phyloP scores from a whole-genome alignment of 1,140 invertebrate species.

The Atta texana region DNA sequence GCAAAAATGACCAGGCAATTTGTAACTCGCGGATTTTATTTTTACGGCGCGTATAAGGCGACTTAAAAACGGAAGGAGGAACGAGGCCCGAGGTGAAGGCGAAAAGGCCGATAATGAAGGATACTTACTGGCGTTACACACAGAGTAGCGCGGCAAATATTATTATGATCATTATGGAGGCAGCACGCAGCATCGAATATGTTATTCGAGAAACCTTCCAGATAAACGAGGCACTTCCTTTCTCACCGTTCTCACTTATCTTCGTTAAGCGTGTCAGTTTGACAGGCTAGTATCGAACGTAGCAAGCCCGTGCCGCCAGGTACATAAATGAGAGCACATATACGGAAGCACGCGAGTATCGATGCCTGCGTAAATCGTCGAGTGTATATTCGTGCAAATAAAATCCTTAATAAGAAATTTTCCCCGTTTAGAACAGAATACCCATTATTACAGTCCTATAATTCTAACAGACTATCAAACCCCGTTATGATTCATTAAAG shows the following conservation, averaged over 20 bases:
- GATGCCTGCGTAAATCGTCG: constrained; percentile 15
- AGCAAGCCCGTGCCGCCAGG: constrained; percentile 45
- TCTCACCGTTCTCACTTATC: constrained; percentile 63
- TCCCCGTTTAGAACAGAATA: neutral
- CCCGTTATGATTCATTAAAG: neutral
- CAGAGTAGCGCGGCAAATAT: constrained; percentile 58
- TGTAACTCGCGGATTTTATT: constrained; percentile 37
- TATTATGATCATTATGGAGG: constrained; percentile 62
- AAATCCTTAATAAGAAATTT: constrained; percentile 17
- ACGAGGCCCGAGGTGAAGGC: constrained; percentile 60
- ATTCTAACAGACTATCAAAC: constrained; percentile 9
- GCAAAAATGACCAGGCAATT: constrained; percentile 28
- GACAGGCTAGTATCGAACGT: constrained; percentile 61
- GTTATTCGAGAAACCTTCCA: constrained; percentile 61
- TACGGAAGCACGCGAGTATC: constrained; percentile 44
- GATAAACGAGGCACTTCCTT: constrained; percentile 63
- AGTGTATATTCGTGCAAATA: neutral
- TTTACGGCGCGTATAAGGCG: constrained; percentile 14
- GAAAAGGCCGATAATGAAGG: constrained; percentile 64
- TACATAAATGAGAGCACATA: constrained; percentile 54
- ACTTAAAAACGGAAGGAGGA: constrained; percentile 37
- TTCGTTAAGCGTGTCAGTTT: constrained; percentile 63
- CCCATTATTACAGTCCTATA: neutral
- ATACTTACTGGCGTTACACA: constrained; percentile 54
- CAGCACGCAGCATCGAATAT: constrained; percentile 56